Evolutionary conservation across 2,113 vertebrate species (phyloP), one percentile per base, ranked within the genome.

Genomic region (Microtus ochrogaster): DNA sequence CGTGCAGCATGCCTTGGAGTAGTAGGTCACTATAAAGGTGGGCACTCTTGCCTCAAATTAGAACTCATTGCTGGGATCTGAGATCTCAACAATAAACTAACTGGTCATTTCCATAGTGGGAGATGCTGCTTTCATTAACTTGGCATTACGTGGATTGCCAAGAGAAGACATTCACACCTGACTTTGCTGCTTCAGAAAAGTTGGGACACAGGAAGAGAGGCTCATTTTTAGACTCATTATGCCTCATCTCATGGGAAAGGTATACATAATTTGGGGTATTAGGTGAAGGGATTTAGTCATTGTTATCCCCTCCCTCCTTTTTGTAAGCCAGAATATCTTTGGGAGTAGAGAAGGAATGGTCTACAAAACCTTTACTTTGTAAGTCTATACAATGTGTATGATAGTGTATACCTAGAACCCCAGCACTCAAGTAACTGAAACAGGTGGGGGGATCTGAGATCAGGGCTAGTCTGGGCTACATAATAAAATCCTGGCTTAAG

Each of bases 211-310:
- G 41, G 33, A 86, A 94, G n/a, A 92, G 63, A 94, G 81, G 30
- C 17, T 66, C 36, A 52, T 91, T 93, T 92, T 94, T 79, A 58
- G 58, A 93, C 52, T 96, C 93, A 22, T 93, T 41, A 76, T 70
- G 52, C 39, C 14, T 84, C 12, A 68, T 84, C 30, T 68, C 95
- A 41, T 76, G 26, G 44, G 76, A 95, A 92, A 94, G 10, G 83
- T 74, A 3, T 73, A 33, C 76, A 26, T 79, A 13, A 16, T 90
- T 93, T 97, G 89, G 61, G 41, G 12, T 92, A 58, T 93, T 81
- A 10, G 8, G 17, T 39, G 41, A 84, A 91, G 13, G 30, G 41
- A 85, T 84, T 88, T 90, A 73, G 28, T 89, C 1, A 2, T 65
- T 65, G 63, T 10, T 65, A 24, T 66, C 52, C n/a, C 24, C 13